A percentile compares a stretch with the other conserved stretches of the same genome.
Conservation (phyloP, 2,113 vertebrate species). For the Phalacrocorax aristotelis region DNA sequence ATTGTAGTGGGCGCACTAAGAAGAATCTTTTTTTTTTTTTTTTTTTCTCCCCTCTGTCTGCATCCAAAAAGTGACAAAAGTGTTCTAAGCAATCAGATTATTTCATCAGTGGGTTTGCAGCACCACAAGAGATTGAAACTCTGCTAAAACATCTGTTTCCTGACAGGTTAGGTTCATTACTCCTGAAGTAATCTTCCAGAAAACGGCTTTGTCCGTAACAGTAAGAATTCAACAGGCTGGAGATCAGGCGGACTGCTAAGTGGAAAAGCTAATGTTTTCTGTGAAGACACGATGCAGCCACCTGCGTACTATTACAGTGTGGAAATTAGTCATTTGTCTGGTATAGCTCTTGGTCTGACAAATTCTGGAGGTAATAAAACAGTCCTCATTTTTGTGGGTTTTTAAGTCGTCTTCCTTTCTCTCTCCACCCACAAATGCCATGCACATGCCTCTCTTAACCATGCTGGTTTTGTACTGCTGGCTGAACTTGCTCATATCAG, state of each 20-base stretch:
- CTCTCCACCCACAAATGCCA: slow-evolving; percentile 5
- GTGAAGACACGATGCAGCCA: neutral
- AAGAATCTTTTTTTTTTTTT: neutral
- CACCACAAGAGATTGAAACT: neutral
- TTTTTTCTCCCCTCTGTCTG: neutral
- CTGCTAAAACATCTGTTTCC: slow-evolving; percentile 3
- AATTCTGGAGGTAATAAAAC: slow-evolving; percentile 51
- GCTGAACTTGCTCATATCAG: neutral
- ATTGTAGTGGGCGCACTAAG: neutral
- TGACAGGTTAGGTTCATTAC: neutral
- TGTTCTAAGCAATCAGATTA: neutral
- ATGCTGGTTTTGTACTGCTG: neutral
- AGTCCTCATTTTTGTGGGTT: slow-evolving; percentile 37
- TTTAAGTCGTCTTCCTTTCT: neutral
- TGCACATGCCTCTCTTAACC: neutral
- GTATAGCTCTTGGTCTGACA: slow-evolving; percentile 43
- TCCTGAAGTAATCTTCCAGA: slow-evolving; percentile 16
- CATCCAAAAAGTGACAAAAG: neutral
- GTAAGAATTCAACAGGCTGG: neutral
- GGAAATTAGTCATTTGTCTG: slow-evolving; percentile 64
- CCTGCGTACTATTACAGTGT: slow-evolving; percentile 40
- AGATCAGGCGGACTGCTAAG: neutral
- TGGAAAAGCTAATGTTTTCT: neutral
- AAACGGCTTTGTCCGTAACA: neutral
- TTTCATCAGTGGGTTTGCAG: neutral